phyloP scores from a whole-genome alignment of 2,888 invertebrate species.

The Agelastica alni region DNA sequence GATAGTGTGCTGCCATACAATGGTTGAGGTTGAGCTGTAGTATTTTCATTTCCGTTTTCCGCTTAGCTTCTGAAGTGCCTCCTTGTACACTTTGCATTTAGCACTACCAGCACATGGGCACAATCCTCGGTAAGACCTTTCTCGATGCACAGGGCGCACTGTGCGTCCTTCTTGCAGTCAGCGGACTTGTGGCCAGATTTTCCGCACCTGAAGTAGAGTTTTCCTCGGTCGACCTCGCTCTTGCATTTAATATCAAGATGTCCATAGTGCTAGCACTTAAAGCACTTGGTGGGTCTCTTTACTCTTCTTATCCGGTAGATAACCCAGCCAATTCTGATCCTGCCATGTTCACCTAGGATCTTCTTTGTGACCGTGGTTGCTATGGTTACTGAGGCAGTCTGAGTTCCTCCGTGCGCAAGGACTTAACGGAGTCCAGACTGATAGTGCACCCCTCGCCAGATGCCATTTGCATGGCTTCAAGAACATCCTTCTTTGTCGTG shows the following conservation, averaged over 20 bases:
- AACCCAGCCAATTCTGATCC: constrained; percentile 2
- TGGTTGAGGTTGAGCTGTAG: not conserved
- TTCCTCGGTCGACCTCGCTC: not conserved
- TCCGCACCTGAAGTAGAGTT: constrained; percentile 1
- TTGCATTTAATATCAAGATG: not conserved
- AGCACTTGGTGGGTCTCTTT: not conserved
- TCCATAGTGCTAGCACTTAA: not conserved
- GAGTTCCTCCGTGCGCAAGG: not conserved
- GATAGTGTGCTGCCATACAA: not conserved
- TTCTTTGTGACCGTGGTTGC: not conserved
- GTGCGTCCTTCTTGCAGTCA: constrained; percentile 2
- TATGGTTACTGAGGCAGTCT: not conserved
- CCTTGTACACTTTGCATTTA: not conserved
- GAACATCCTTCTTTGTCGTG: not conserved
- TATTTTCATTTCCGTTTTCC: constrained; percentile 4
- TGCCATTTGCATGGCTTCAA: not conserved
- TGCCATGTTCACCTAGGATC: not conserved
- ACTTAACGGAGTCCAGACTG: too few species aligned
- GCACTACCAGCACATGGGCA: constrained; percentile 1
- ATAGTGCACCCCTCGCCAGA: not conserved
- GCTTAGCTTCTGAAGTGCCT: too few species aligned
- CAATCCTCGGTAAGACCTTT: not conserved
- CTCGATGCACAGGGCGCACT: constrained; percentile 1
- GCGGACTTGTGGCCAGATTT: not conserved
- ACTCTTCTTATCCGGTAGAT: not conserved